Conservation (phyloP, 2,888 invertebrate genomes). For the Drosophila lutescens region DNA sequence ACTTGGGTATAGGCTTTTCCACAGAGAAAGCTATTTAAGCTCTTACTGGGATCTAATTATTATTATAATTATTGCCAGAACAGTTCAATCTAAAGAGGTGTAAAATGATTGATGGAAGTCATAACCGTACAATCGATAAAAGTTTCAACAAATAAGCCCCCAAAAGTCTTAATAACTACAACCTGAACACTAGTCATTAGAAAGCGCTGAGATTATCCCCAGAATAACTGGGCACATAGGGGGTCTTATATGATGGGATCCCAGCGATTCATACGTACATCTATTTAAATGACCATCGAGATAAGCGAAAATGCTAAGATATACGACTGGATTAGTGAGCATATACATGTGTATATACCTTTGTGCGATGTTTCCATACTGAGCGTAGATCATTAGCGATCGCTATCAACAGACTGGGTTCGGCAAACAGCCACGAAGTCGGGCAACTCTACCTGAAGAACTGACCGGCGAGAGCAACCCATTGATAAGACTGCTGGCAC, state of each 20-base stretch:
- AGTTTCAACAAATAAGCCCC: not conserved
- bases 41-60: not conserved
- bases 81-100: not conserved
- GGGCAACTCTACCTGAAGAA: slow-evolving; percentile 29
- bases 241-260: not conserved
- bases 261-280: slow-evolving; percentile 3
- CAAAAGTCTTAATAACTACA: not conserved
- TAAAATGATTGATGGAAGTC: not conserved
- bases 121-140: not conserved
- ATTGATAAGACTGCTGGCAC: slow-evolving; percentile 55
- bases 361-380: slow-evolving; percentile 2
- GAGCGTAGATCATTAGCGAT: slow-evolving; percentile 35
- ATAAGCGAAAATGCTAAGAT: slow-evolving; percentile 17
- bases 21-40: not conserved
- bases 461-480: slow-evolving; percentile 33
- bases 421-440: slow-evolving; percentile 1
- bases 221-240: slow-evolving; percentile 1
- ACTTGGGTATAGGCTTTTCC: too few species aligned
- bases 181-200: not conserved
- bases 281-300: slow-evolving; percentile 23
- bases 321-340: slow-evolving; percentile 17
- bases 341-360: not conserved
- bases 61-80: not conserved
- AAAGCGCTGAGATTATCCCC: not conserved
- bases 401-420: slow-evolving; percentile 20